Conservation (phyloP, 2,113 vertebrate genomes). For the Grus americana region DNA sequence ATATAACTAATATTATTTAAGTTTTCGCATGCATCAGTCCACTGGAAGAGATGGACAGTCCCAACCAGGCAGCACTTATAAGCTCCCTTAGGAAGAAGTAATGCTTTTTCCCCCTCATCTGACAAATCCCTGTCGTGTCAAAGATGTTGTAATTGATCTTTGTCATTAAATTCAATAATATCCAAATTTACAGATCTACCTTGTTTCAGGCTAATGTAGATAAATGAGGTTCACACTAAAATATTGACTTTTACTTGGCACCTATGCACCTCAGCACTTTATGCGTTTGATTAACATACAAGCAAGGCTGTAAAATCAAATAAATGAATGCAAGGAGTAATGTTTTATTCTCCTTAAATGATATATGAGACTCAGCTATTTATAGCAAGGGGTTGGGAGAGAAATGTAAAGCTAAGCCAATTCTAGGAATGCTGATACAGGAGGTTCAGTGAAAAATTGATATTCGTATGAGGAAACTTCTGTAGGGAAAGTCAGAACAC, state of each 20-base stretch:
- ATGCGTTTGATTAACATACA: conserved; percentile 71
- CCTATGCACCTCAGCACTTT: conserved; percentile 65
- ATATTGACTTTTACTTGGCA: conserved; percentile 74
- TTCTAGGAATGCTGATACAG: conserved; percentile 50
- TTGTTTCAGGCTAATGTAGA: conserved; percentile 72
- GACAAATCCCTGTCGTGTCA: conserved; percentile 26
- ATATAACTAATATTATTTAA: background rate
- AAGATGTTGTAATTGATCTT: conserved; percentile 71
- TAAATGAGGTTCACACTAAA: conserved; percentile 68
- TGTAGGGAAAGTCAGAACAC: conserved; percentile 3
- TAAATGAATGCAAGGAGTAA: conserved; percentile 52
- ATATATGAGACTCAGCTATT: conserved; percentile 54
- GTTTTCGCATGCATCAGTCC: background rate
- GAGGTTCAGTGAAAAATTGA: conserved; percentile 20
- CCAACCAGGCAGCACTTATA: conserved; percentile 23
- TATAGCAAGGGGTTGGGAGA: background rate
- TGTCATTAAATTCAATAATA: conserved; percentile 71
- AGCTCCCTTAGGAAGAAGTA: conserved; percentile 17
- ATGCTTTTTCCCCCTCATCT: conserved; percentile 16
- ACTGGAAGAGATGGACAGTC: background rate
- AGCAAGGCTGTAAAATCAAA: conserved; percentile 54
- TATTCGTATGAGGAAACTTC: background rate
- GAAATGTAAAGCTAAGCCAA: conserved; percentile 42
- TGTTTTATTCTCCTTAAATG: conserved; percentile 64
- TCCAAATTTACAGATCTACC: conserved; percentile 66